Evolutionary conservation across 1,140 invertebrate species (phyloP), one percentile per base, ranked within the genome.

Genomic region (Drosophila ogumai): DNA sequence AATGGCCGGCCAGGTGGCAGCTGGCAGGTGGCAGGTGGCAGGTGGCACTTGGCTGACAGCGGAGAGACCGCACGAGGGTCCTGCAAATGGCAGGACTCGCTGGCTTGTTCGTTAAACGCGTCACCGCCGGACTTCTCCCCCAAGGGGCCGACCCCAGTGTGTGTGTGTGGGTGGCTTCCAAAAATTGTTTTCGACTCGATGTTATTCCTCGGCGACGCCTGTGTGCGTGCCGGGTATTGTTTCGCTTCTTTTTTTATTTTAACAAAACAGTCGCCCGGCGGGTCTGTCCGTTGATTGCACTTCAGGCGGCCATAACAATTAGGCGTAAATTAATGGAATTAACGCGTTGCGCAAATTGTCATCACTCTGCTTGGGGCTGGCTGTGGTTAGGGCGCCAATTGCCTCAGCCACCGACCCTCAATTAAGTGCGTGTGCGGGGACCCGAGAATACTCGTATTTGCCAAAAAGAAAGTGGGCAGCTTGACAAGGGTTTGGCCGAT

Each of bases 271-370:
- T 80, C 49, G 76, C 49, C 54, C 56, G 47, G 28, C 55, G 49
- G 60, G 58, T 43, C 52, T 22, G 50, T 40, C 49, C 82, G 74
- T 81, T 88, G 85, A 88, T 88, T 90, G 78, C 85, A 88, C 84
- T 82, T 80, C 78, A 64, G 84, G 84, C 85, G 85, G 56, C 52
- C 85, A 84, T 88, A 88, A 88, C 77, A 88, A 88, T 88, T 88
- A 88, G 85, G 66, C 55, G 75, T 76, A 84, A 88, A 87, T 87
- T 87, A 87, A 87, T 79, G 76, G 77, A 87, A 87, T 87, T 87
- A 87, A 87, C 84, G 82, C 84, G 36, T 68, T 71, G 57, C 79
- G 80, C 73, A 71, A 82, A 88, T 84, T 88, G 84, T 78, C 75
- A 77, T 41, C 63, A 75, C 43, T 57, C 28, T 67, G 47, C 25